Evolutionary conservation across 2,797 vertebrate species (phyloP).

Genomic region (Petrocephalus sullivani): DNA sequence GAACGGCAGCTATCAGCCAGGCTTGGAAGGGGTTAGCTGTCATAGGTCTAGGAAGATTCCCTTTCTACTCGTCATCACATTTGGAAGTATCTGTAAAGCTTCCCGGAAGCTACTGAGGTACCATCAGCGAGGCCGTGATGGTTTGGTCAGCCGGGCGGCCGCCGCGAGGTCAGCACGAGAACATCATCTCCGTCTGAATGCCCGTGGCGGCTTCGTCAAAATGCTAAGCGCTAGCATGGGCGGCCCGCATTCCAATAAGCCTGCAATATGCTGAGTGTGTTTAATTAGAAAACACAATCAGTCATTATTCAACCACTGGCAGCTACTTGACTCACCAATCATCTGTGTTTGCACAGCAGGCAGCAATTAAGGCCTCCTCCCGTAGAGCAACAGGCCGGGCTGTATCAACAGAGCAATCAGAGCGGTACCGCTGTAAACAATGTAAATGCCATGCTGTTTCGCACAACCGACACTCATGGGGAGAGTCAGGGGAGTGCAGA

Average conservation of each 20-base stretch:
- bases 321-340: conserved; percentile 34
- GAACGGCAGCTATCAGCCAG: no score
- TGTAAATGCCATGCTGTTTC: conserved; percentile 26
- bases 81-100: neutral
- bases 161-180: neutral
- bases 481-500: conserved; percentile 31
- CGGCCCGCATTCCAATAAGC: neutral
- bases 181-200: neutral
- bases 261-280: conserved; percentile 18
- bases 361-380: conserved; percentile 32
- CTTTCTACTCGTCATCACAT: neutral
- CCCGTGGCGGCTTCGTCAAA: neutral
- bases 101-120: neutral
- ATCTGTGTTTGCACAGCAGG: conserved; percentile 37
- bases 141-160: neutral
- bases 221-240: neutral
- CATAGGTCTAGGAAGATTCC: neutral
- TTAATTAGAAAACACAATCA: conserved; percentile 20
- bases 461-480: conserved; percentile 19
- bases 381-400: neutral
- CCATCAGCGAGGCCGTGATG: neutral
- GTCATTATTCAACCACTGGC: conserved; percentile 24
- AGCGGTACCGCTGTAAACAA: conserved; percentile 34
- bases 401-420: conserved; percentile 21
- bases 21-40: neutral